Evolutionary conservation across 2,797 vertebrate genomes (phyloP), one percentile per base, ranked within the genome.

Genomic region (Denticeps clupeoides): DNA sequence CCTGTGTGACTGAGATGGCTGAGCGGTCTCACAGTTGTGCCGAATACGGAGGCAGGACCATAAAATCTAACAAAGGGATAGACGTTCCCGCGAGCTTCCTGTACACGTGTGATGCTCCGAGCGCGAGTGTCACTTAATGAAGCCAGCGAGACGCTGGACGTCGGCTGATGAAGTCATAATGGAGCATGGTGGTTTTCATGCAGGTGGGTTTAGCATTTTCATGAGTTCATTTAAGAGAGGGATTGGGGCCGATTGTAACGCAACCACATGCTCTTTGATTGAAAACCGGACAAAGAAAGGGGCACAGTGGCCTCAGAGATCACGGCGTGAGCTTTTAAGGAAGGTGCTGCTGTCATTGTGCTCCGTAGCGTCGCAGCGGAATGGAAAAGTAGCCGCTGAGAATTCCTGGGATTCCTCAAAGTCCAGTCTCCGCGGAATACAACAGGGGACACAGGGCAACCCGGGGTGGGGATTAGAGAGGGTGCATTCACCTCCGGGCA

Each of bases 351-450:
- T 41, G 28, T 57, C 63, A 63, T 64, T 61, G 51, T 62, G 51
- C 37, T 54, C 41, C 4, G 11, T 28, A 45, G 41, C 18, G 41
- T 38, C 23, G 23, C 52, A 13, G 55, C 37, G 38, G 49, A 54
- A 57, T 56, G 58, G 57, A 51, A 40, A 59, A 55, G 63, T 59
- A 65, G 58, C 8, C 28, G 11, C 47, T 28, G 35, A 35, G 51
- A 63, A 71, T 71, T 68, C 62, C 38, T 47, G 35, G 53, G 61
- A 67, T 68, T 68, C 66, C 59, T 51, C 29, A 35, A 31, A 56
- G 51, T 54, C 32, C 45, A 27, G 49, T 22, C 21, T 56, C 46
- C 28, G 57, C 62, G 53, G 63, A 44, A 22, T 53, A 64, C 57
- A 59, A 61, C 55, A 58, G 57, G 56, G 44, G 44, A 41, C 48